Evolutionary conservation across 2,113 vertebrate genomes (phyloP).

Genomic region (Rousettus leschenaultii): DNA sequence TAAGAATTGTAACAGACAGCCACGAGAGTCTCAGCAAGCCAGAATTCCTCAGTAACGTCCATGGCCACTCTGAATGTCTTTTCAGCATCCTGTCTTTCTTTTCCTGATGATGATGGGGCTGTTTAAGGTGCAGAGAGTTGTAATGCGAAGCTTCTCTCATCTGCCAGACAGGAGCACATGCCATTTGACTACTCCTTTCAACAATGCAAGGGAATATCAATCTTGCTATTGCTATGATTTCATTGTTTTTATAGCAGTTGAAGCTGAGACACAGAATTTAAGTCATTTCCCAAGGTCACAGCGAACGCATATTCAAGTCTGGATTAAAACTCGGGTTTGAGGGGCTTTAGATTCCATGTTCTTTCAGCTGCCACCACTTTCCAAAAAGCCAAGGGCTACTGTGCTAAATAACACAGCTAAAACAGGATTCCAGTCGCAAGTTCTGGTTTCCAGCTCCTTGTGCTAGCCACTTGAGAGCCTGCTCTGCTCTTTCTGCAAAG

Average conservation of each 20-base stretch:
- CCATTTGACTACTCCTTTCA: background rate
- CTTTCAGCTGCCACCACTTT: background rate
- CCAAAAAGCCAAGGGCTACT: background rate
- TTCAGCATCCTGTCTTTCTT: background rate
- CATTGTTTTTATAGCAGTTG: background rate
- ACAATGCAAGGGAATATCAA: background rate
- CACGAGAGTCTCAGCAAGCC: background rate
- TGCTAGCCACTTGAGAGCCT: background rate
- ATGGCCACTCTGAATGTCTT: background rate
- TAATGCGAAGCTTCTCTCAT: background rate
- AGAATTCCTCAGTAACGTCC: background rate
- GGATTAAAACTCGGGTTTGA: background rate
- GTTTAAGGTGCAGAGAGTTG: background rate
- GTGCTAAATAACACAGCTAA: background rate
- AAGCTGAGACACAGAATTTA: too few species aligned
- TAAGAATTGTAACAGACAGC: background rate
- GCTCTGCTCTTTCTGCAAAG: background rate
- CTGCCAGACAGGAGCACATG: background rate
- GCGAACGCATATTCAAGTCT: background rate
- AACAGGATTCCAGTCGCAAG: background rate
- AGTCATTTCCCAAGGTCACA: background rate
- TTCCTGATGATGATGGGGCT: background rate
- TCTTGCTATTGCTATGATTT: too few species aligned
- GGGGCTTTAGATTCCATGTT: background rate
- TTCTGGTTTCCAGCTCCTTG: background rate